These are phyloP conservation scores for Drosophila triauraria DNA, from an alignment of 1,140 invertebrate species.

Conservation along the genomic window DNA sequence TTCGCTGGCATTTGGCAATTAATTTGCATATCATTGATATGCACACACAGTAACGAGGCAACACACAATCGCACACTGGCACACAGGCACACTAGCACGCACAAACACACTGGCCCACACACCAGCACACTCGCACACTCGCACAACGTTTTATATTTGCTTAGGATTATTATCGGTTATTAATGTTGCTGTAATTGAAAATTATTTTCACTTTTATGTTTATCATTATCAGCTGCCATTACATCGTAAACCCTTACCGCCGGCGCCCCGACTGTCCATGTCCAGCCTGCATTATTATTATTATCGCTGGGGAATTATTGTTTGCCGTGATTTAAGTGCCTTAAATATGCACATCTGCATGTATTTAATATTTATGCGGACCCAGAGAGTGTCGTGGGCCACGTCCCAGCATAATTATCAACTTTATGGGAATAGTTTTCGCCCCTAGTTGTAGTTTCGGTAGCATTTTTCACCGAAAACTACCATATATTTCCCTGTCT, in stretches of 20 bases:
- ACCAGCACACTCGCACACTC: neutral
- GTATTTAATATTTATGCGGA: slow-evolving; percentile 72
- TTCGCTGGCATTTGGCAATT: slow-evolving; percentile 73
- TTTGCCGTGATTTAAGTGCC: slow-evolving; percentile 77
- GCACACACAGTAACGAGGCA: slow-evolving; percentile 48
- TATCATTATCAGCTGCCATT: slow-evolving; percentile 75
- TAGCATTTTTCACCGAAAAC: slow-evolving; percentile 12
- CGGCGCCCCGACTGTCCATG: neutral
- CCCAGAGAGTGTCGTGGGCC: slow-evolving; percentile 23
- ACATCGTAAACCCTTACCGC: slow-evolving; percentile 16
- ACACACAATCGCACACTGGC: slow-evolving; percentile 1
- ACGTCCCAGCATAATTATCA: slow-evolving; percentile 62
- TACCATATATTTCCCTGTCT: neutral
- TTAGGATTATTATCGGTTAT: slow-evolving; percentile 84
- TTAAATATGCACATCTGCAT: slow-evolving; percentile 43
- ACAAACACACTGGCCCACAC: neutral
- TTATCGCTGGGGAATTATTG: slow-evolving; percentile 80
- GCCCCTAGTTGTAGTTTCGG: slow-evolving; percentile 10
- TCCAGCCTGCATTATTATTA: slow-evolving; percentile 45
- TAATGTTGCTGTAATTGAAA: slow-evolving; percentile 83
- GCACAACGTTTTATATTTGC: slow-evolving; percentile 60
- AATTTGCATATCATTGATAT: slow-evolving; percentile 84
- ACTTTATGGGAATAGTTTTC: slow-evolving; percentile 43
- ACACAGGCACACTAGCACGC: neutral
- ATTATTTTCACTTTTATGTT: slow-evolving; percentile 84